phyloP scores from a whole-genome alignment of 2,113 vertebrate species.

The Bubo bubo region DNA sequence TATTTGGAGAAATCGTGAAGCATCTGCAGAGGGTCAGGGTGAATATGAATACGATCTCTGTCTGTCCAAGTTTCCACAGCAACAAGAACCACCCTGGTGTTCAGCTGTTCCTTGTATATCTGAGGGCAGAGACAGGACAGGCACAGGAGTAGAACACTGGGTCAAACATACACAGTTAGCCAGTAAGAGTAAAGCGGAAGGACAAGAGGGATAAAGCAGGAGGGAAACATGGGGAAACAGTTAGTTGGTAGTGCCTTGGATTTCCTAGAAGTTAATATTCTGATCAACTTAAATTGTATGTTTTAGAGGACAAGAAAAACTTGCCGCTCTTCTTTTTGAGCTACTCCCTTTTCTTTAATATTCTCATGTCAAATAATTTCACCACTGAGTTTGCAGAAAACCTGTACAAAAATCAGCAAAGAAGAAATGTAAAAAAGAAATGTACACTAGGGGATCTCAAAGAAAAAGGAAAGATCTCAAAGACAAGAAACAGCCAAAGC shows the following conservation, averaged over 20 bases:
- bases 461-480: neutral
- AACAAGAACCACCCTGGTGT: slow-evolving; percentile 94
- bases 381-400: neutral
- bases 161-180: slow-evolving; percentile 76
- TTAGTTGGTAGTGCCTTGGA: slow-evolving; percentile 55
- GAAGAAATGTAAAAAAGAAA: neutral
- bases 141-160: slow-evolving; percentile 82
- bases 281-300: neutral
- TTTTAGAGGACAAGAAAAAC: neutral
- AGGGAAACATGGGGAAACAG: slow-evolving; percentile 68
- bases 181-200: slow-evolving; percentile 70
- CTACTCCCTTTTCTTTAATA: neutral
- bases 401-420: neutral
- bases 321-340: neutral
- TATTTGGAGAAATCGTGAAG: slow-evolving; percentile 94
- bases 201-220: slow-evolving; percentile 73
- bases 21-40: slow-evolving; percentile 88
- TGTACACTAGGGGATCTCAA: neutral
- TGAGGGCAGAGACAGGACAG: slow-evolving; percentile 81
- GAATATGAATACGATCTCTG: slow-evolving; percentile 88
- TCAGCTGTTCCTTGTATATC: slow-evolving; percentile 97
- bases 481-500: neutral
- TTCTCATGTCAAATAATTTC: neutral
- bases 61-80: slow-evolving; percentile 97
- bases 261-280: neutral